Evolutionary conservation across 2,113 vertebrate genomes (phyloP).

Genomic region (Psophia crepitans): DNA sequence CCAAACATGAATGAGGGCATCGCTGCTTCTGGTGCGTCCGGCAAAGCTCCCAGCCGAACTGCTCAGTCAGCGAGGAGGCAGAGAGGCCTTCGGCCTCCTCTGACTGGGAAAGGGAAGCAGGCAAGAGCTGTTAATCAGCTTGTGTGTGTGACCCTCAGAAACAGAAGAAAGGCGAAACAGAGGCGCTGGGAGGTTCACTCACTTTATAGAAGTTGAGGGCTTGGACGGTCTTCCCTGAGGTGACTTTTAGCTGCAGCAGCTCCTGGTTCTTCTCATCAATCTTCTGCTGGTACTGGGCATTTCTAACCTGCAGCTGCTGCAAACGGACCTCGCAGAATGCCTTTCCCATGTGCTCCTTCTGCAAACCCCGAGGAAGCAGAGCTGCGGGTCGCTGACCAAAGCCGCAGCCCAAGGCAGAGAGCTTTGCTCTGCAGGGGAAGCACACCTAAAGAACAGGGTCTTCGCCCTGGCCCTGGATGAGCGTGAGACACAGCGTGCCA

Average conservation of each 20-base stretch:
- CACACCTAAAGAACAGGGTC: not conserved
- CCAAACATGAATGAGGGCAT: not conserved
- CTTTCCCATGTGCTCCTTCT: constrained; percentile 78
- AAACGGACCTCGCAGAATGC: constrained; percentile 65
- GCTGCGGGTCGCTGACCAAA: not conserved
- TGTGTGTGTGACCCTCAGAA: rapidly evolving
- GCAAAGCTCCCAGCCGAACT: not conserved
- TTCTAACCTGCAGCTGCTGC: constrained; percentile 78
- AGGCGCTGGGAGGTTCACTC: not conserved
- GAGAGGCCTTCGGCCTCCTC: not conserved
- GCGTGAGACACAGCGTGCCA: rapidly evolving
- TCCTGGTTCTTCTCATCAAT: constrained; percentile 73
- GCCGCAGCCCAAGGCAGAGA: not conserved
- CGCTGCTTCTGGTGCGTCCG: not conserved
- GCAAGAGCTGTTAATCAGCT: not conserved
- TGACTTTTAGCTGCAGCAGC: constrained; percentile 72
- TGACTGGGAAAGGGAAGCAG: not conserved
- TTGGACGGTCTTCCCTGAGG: constrained; percentile 62
- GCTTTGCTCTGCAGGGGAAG: not conserved
- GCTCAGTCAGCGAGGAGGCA: not conserved
- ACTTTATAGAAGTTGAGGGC: constrained; percentile 74
- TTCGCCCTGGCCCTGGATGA: not conserved
- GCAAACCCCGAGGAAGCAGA: not conserved
- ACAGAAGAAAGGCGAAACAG: not conserved
- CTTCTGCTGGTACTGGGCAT: constrained; percentile 67